Base-by-base conservation (phyloP, 2,888 invertebrate genomes). In the Axea sp. region DNA sequence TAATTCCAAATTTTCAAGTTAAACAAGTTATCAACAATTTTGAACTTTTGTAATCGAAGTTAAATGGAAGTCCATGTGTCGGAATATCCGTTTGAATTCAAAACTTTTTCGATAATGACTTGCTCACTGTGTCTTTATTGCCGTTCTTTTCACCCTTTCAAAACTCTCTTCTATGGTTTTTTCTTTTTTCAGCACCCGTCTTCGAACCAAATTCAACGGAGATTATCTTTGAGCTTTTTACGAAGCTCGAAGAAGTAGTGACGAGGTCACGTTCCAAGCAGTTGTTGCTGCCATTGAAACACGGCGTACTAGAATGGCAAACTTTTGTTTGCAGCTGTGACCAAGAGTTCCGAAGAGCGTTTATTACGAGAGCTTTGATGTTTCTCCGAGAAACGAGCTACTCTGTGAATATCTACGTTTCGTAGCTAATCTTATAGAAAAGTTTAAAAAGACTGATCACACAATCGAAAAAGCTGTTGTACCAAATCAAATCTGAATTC, bases 301-400 rank as follows among this genome's bases (percentile, higher is more conserved):
- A 39, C 64, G 51, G 31, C 62, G 64, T 47, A 55, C 11, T 31
- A 37, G 75, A 71, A 67, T 71, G 69, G 53, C 67, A 69, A 80
- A 80, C 76, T 81, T 81, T 80, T 73, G 59, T 73, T 77, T 67
- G 57, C 81, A 82, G 79, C 81, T 82, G 80, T 59, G 73, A 71
- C 79, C 72, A 37, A 59, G 71, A 43, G 74, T 77, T 55, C 73
- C 39, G 73, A 73, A 64, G 68, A 62, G 73, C 69, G 75, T 75
- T 76, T 78, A 76, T 73, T 74, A 69, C 71, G 65, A 65, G 68
- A 76, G 64, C 69, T 74, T 74, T 64, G 76, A 73, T 62, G 62
- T 71, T 71, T 72, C 74, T 76, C 68, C 67, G 67, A 51, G 49
- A 71, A 80, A 80, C 68, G 77, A 76, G 75, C 78, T 75, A 72